Base-by-base conservation (phyloP, 2,888 invertebrate genomes). In the Charanyca ferruginea region DNA sequence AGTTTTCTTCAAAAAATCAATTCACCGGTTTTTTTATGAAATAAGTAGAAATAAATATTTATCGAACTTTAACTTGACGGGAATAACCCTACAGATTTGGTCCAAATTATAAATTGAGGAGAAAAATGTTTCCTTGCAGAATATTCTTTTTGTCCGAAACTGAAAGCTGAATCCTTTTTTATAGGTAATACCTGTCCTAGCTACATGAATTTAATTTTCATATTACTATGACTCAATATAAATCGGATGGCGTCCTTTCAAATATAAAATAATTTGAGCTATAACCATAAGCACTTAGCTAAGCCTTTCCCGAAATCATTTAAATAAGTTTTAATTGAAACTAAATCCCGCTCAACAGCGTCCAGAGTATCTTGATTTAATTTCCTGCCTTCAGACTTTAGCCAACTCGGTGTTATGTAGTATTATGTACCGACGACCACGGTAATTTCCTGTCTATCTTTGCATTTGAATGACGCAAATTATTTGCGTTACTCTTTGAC, bases 401-500 rank as follows among this genome's bases (percentile, higher is more conserved):
- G 6, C 13, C 16, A n/a, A 58, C n/a, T 25, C 8, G 2, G 20
- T 61, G 9, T 28, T n/a, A n/a, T 23, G 7, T 20, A 35, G 20
- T 5, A 25, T 9, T 4, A 5, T 44, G 2, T 25, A 20, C 23
- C 20, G n/a, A n/a, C n/a, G n/a, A n/a, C n/a, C n/a, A n/a, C n/a
- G n/a, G 35, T 18, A 35, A 66, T 22, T 57, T 35, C 16, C 11
- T 4, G 13, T 25, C 7, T 13, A 35, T 49, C 9, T 23, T 42
- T 35, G n/a, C 32, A 13, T 16, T 25, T 47, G n/a, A 42, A 51
- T 68, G 52, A 68, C 60, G 70, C 42, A 61, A 8, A n/a, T n/a
- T 32, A 9, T 32, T 51, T 6, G n/a, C 44, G 38, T 35, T 6
- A 28, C 4, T 28, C n/a, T n/a, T n/a, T n/a, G n/a, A n/a, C n/a